Conservation (phyloP, 1,140 invertebrate species). For the Myzus persicae region DNA sequence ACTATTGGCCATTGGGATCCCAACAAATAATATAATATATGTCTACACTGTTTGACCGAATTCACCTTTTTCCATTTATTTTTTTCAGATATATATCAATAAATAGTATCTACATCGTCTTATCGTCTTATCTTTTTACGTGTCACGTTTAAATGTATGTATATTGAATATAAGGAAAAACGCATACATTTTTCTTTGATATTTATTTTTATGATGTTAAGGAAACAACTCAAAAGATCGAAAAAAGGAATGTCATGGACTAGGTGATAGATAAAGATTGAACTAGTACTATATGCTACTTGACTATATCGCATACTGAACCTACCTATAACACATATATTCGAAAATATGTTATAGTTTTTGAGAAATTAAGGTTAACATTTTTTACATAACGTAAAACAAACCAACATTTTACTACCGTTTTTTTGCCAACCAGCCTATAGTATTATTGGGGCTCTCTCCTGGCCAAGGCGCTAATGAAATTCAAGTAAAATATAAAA, state of each 20-base stretch:
- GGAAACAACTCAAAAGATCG: not conserved
- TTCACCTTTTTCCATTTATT: not conserved
- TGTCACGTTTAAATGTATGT: not conserved
- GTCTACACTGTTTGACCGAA: not conserved
- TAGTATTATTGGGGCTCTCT: too few species aligned
- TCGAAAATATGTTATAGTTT: too few species aligned
- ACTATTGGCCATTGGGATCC: too few species aligned
- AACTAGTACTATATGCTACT: not conserved
- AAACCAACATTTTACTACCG: too few species aligned
- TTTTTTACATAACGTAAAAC: too few species aligned
- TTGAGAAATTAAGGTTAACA: too few species aligned
- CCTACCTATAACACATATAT: too few species aligned
- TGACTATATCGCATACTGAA: not conserved
- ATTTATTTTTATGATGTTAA: not conserved
- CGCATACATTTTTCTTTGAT: not conserved
- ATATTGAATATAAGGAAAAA: not conserved
- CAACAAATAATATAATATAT: too few species aligned
- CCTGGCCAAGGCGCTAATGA: too few species aligned
- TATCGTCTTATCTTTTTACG: not conserved
- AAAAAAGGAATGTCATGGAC: not conserved
- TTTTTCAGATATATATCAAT: not conserved
- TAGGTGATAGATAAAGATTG: not conserved
- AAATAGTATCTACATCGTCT: too few species aligned
- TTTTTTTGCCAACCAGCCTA: too few species aligned
- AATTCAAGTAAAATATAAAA: too few species aligned